phyloP scores from a whole-genome alignment of 92 coral and sea anemone species.

The Micromussa lordhowensis region DNA sequence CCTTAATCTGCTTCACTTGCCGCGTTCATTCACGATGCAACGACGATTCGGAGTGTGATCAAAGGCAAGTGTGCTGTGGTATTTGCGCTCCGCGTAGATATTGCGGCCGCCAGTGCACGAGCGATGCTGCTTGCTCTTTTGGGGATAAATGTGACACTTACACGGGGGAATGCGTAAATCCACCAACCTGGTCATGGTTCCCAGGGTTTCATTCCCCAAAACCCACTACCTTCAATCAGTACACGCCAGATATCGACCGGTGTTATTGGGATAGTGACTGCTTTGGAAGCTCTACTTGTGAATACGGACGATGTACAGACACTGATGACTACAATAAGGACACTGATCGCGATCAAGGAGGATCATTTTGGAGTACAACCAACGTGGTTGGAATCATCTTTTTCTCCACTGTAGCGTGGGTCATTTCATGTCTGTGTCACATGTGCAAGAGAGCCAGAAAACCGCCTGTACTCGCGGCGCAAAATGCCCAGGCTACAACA shows the following conservation, averaged over 20 bases:
- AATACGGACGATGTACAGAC: conserved; percentile 4
- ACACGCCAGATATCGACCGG: not conserved
- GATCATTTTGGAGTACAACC: not conserved
- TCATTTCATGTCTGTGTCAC: conserved; percentile 10
- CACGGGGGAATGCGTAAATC: not conserved
- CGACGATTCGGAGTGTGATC: not conserved
- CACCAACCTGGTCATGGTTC: not conserved
- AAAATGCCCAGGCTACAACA: not conserved
- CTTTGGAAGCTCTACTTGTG: not conserved
- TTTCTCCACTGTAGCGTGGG: conserved; percentile 2
- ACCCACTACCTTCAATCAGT: no score
- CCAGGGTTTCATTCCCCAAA: not conserved
- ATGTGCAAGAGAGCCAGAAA: conserved; percentile 20
- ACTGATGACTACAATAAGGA: no score
- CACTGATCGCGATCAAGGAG: not conserved
- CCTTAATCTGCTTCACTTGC: not conserved
- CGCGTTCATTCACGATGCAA: not conserved
- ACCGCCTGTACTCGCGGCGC: conserved; percentile 5
- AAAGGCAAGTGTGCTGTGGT: not conserved
- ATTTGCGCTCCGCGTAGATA: not conserved
- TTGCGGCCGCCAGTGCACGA: not conserved
- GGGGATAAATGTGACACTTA: not conserved
- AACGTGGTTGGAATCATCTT: not conserved
- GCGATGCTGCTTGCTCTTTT: conserved; percentile 1
- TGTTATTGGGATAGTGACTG: conserved; percentile 6